Evolutionary conservation across 35 echinoderm and acorn worm genomes (phyloP), one percentile per base, ranked within the genome.

Genomic region (Amphiura filiformis): DNA sequence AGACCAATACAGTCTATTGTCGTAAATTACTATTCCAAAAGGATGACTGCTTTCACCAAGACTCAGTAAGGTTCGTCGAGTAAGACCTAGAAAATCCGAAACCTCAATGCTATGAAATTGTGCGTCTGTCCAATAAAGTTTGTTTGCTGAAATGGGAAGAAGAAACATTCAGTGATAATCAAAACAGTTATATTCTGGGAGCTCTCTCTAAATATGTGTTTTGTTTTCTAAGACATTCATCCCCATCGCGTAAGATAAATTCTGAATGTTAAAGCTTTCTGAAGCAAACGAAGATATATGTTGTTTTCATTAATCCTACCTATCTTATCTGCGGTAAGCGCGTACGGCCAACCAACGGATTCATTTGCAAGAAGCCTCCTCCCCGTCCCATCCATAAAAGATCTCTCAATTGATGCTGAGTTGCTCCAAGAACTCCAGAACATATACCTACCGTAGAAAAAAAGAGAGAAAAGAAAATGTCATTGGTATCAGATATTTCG

Each of bases 101-200:
- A 78, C 80, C 38, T 94, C 93, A 13, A 94, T 87, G 18, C 9
- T 87, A 32, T 82, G 76, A 11, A 83, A 18, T 31, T 79, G 31
- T 22, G 65, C 87, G 47, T 94, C 88, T 37, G 86, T 88, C 93
- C 93, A 94, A 47, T 94, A 94, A 30, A 94, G 33, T 32, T 76
- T 34, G 33, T 86, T 77, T 34, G 80, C 87, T 93, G 30, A 44
- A 87, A 84, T 26, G 32, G 32, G 2, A 61, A 36, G 35, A 37
- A n/a, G n/a, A n/a, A n/a, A n/a, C n/a, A n/a, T n/a, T n/a, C n/a
- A n/a, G n/a, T n/a, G n/a, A n/a, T n/a, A n/a, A n/a, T n/a, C n/a
- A n/a, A n/a, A n/a, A n/a, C n/a, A n/a, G n/a, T n/a, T n/a, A n/a
- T n/a, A n/a, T n/a, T n/a, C n/a, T n/a, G n/a, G n/a, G n/a, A n/a